Conservation (phyloP, 2,888 invertebrate genomes). For the Drosophila subquinaria region DNA sequence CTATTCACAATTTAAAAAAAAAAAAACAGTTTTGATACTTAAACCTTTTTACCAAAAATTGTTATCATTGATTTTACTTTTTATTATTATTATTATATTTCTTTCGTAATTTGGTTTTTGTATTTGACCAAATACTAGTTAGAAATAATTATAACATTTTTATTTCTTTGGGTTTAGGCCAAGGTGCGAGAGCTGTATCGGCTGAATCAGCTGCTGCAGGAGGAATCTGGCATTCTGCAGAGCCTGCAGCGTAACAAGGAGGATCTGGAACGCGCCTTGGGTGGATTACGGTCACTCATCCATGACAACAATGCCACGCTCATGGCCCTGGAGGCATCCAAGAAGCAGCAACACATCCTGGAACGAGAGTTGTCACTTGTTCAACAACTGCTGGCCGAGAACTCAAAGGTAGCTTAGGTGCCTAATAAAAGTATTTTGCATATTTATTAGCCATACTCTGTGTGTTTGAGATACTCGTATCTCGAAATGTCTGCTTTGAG, state of each 20-base stretch:
- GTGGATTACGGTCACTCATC: constrained; percentile 88
- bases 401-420: constrained; percentile 94
- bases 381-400: constrained; percentile 94
- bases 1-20: too few species aligned
- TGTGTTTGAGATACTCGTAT: constrained; percentile 18
- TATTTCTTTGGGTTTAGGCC: constrained; percentile 84
- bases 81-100: too few species aligned
- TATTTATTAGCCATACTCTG: constrained; percentile 40
- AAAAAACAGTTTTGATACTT: too few species aligned
- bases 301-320: constrained; percentile 88
- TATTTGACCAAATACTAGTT: too few species aligned
- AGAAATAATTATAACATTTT: too few species aligned
- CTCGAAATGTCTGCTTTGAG: constrained; percentile 52
- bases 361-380: constrained; percentile 94
- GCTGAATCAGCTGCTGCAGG: constrained; percentile 90
- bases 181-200: constrained; percentile 92
- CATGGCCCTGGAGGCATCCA: constrained; percentile 89
- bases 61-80: too few species aligned
- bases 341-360: constrained; percentile 89
- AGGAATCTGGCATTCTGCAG: constrained; percentile 91
- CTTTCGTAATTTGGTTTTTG: too few species aligned
- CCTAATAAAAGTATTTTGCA: constrained; percentile 87
- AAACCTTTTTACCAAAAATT: too few species aligned
- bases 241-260: constrained; percentile 92
- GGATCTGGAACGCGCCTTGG: constrained; percentile 89